Percentiles rank a stretch among this genome's conserved stretches.
phyloP scores from a whole-genome alignment of 2,888 invertebrate species.

The Erebia epiphron region DNA sequence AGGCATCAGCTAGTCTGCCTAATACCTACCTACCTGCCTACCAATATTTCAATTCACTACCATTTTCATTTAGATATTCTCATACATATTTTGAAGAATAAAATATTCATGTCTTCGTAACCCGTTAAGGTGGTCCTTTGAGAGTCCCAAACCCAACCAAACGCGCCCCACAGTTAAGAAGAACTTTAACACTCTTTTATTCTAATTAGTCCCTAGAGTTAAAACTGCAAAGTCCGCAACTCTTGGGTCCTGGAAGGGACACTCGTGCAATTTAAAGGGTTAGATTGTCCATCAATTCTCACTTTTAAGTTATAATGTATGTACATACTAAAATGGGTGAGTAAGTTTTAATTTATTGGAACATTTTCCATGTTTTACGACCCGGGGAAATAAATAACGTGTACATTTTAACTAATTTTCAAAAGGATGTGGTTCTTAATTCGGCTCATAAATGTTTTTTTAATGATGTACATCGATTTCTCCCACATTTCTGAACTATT shows the following conservation, averaged over 20 bases:
- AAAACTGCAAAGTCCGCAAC: slow-evolving; percentile 55
- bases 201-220: slow-evolving; percentile 69
- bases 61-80: not conserved
- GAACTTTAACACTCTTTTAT: slow-evolving; percentile 77
- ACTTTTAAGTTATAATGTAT: slow-evolving; percentile 38
- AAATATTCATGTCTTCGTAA: slow-evolving; percentile 55
- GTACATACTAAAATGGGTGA: slow-evolving; percentile 27
- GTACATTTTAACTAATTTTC: not conserved
- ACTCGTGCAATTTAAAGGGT: slow-evolving; percentile 58
- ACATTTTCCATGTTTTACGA: not conserved
- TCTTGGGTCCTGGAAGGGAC: slow-evolving; percentile 51
- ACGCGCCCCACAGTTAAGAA: slow-evolving; percentile 60
- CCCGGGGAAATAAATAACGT: slow-evolving; percentile 9
- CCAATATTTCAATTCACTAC: not conserved
- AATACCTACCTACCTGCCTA: too few species aligned
- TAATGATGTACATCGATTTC: too few species aligned
- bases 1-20: too few species aligned
- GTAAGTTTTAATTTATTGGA: slow-evolving; percentile 29
- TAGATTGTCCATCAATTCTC: slow-evolving; percentile 42
- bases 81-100: slow-evolving; percentile 30
- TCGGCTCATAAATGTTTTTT: too few species aligned
- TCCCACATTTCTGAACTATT: too few species aligned
- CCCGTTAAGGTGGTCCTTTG: slow-evolving; percentile 34
- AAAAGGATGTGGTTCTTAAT: not conserved
- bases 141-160: slow-evolving; percentile 40